phyloP scores from a whole-genome alignment of 1,140 invertebrate species.

The Drosophila teissieri region DNA sequence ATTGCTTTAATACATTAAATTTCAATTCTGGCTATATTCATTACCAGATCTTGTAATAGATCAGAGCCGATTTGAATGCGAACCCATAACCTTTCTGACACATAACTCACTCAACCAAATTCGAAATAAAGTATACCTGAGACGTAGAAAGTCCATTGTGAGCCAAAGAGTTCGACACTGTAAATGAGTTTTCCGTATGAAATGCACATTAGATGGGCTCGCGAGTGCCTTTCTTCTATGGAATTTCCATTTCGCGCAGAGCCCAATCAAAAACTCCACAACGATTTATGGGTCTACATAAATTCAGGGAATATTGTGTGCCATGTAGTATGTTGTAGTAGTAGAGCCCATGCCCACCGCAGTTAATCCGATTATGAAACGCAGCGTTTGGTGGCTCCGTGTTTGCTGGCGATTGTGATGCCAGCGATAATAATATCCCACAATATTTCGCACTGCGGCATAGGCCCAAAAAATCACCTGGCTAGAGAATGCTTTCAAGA shows the following conservation, averaged over 20 bases:
- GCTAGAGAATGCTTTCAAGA: slow-evolving; percentile 28
- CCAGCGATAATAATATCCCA: slow-evolving; percentile 41
- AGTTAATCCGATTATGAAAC: slow-evolving; percentile 80
- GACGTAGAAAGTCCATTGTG: slow-evolving; percentile 27
- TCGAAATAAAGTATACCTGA: slow-evolving; percentile 27
- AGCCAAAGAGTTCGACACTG: slow-evolving; percentile 4
- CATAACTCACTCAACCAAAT: slow-evolving; percentile 11
- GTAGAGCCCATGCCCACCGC: slow-evolving; percentile 65
- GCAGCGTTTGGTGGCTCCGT: slow-evolving; percentile 32
- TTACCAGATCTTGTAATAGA: no score
- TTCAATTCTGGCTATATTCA: not conserved
- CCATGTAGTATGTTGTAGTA: no score
- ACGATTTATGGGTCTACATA: slow-evolving; percentile 79
- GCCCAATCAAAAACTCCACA: slow-evolving; percentile 57
- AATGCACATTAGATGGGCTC: slow-evolving; percentile 57
- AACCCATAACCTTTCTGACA: not conserved
- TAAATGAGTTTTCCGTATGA: slow-evolving; percentile 45
- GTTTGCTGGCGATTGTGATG: slow-evolving; percentile 23
- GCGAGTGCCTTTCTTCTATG: slow-evolving; percentile 25
- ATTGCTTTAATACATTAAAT: not conserved
- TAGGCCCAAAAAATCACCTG: slow-evolving; percentile 22
- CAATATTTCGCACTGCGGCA: slow-evolving; percentile 52
- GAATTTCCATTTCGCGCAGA: slow-evolving; percentile 56
- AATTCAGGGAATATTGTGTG: slow-evolving; percentile 73
- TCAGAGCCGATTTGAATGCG: no score